phyloP scores from a whole-genome alignment of 2,888 invertebrate species.

The Rhaphigaster nebulosa region DNA sequence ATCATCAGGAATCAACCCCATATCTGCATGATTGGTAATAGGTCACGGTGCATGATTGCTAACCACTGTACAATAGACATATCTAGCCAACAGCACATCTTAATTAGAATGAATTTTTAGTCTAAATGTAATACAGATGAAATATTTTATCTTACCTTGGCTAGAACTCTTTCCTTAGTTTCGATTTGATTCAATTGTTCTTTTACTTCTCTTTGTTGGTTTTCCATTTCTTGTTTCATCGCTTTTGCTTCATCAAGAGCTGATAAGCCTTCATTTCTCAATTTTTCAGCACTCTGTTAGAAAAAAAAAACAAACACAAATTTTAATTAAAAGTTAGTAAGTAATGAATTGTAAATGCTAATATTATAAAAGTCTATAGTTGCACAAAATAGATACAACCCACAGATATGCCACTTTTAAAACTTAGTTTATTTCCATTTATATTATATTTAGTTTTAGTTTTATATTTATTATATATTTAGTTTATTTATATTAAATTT shows the following conservation, averaged over 20 bases:
- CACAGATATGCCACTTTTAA: too few species aligned
- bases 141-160: conserved; percentile 59
- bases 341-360: too few species aligned
- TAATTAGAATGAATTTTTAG: neutral
- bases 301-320: conserved; percentile 17
- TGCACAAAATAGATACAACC: too few species aligned
- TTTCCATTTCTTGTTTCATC: conserved; percentile 60
- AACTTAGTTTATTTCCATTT: too few species aligned
- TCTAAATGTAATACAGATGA: neutral
- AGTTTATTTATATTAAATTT: too few species aligned
- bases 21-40: too few species aligned
- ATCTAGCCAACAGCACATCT: neutral
- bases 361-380: too few species aligned
- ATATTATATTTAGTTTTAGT: too few species aligned
- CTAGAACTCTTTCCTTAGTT: conserved; percentile 61
- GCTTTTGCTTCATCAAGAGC: conserved; percentile 61
- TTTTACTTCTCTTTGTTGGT: conserved; percentile 61
- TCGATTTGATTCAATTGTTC: conserved; percentile 61
- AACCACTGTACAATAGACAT: too few species aligned
- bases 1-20: too few species aligned
- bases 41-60: too few species aligned
- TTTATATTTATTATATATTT: too few species aligned
- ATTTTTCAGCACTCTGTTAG: conserved; percentile 61
- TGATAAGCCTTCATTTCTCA: conserved; percentile 61
- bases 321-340: neutral